Conservation (phyloP, 1,140 invertebrate genomes). For the Tetramorium simillimum region DNA sequence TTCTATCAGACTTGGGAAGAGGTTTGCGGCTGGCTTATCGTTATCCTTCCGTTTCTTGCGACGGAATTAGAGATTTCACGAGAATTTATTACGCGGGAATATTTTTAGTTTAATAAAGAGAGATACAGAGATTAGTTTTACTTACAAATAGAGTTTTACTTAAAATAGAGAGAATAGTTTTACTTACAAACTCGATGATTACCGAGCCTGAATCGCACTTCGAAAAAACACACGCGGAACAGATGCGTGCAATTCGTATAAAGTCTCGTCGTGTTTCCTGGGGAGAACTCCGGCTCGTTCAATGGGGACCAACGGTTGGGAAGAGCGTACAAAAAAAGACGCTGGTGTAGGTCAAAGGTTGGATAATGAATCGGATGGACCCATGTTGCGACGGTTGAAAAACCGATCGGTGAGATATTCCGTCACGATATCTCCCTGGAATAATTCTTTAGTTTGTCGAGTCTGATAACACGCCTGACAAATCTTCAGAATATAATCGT, state of each 20-base stretch:
- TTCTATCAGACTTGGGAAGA: conserved; percentile 34
- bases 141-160: background rate
- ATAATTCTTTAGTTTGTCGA: background rate
- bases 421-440: background rate
- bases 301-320: background rate
- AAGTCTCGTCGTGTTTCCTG: conserved; percentile 21
- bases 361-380: conserved; percentile 59
- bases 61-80: background rate
- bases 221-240: conserved; percentile 49
- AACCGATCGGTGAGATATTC: background rate
- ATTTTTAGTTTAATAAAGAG: background rate
- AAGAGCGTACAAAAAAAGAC: conserved; percentile 31
- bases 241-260: conserved; percentile 55
- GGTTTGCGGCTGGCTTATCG: conserved; percentile 9
- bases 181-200: background rate
- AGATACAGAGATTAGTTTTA: background rate
- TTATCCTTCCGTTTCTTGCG: background rate
- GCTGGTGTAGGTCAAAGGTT: conserved; percentile 53
- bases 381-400: conserved; percentile 34
- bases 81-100: background rate
- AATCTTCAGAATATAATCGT: background rate
- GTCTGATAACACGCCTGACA: background rate
- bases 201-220: background rate
- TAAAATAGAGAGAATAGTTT: background rate
- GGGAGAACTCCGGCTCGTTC: background rate